Percentiles rank a stretch among this genome's conserved stretches.
phyloP scores from a whole-genome alignment of 2,888 invertebrate genomes.

The Opisthograptis luteolata region DNA sequence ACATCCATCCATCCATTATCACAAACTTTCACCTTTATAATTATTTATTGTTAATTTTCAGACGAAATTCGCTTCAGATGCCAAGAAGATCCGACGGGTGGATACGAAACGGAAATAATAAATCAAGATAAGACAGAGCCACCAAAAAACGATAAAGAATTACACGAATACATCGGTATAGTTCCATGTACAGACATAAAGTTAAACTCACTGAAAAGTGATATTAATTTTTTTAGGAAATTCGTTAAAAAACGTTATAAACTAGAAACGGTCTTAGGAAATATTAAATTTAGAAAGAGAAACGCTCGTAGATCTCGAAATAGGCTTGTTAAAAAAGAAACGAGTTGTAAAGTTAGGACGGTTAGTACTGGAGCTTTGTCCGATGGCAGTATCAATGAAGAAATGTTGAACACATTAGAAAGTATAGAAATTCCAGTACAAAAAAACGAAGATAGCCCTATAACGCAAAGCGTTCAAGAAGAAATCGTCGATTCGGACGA shows the following conservation, averaged over 20 bases:
- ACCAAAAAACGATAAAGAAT: too few relatives aligned
- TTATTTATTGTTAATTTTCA: too few relatives aligned
- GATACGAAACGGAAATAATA: too few relatives aligned
- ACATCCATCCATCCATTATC: too few relatives aligned
- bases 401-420: conserved; percentile 54
- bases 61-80: too few relatives aligned
- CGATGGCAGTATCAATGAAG: conserved; percentile 51
- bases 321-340: not conserved
- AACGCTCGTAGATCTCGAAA: conserved; percentile 26
- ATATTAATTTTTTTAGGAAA: conserved; percentile 33
- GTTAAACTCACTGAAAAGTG: conserved; percentile 33
- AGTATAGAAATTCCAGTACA: conserved; percentile 57
- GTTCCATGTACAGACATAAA: conserved; percentile 8
- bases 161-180: too few relatives aligned
- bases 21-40: too few relatives aligned
- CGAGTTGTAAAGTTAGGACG: conserved; percentile 19
- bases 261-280: conserved; percentile 57
- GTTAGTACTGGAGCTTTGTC: conserved; percentile 35
- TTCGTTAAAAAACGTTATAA: conserved; percentile 60
- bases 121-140: not conserved
- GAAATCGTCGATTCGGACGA: not conserved
- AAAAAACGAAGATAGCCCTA: too few relatives aligned
- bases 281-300: conserved; percentile 44
- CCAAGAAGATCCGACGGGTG: too few relatives aligned
- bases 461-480: not conserved